Base-by-base conservation (phyloP, 2,113 vertebrate species). In the Phaetusa simplex region DNA sequence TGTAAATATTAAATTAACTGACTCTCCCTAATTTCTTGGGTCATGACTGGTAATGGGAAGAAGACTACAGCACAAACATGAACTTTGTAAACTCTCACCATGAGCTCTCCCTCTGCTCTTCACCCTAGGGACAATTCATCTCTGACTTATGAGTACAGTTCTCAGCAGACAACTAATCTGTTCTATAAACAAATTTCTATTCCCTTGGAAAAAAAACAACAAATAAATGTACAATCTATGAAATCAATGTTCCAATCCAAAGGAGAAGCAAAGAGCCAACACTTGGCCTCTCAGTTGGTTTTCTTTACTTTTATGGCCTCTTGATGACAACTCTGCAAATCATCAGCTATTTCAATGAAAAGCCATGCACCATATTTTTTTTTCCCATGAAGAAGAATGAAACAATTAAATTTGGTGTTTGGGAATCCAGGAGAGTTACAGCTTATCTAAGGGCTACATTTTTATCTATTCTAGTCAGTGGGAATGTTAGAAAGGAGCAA, bases 111-210 rank as follows among this genome's bases (percentile, higher is more conserved):
- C 26, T 86, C 55, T 62, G 42, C 90, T 91, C 66, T 95, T 95
- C 82, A 87, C 95, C 89, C 95, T 19, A 70, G 96, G 93, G 91
- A 89, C 45, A 88, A 74, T 53, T 77, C 14, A 16, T 88, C 84
- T 90, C 86, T 95, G 93, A 90, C 66, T 85, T 85, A 61, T 2
- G 38, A 87, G 40, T 42, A 84, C 3, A 8, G 76, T 94, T 97
- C 95, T 97, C 93, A 95, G 83, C 89, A 96, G 66, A 85, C 16
- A 73, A 40, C 34, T 94, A 66, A 90, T 95, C 66, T 96, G 70
- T 53, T 95, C 74, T 88, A 83, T 73, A 96, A 97, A 97, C 82
- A 95, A 38, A 87, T 82, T 93, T 80, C 38, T 76, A 64, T 90
- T 91, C 91, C 73, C 50, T 73, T 87, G 58, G 78, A 5, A 67